Evolutionary conservation across 2,113 vertebrate genomes (phyloP).

Genomic region (Menura novaehollandiae): DNA sequence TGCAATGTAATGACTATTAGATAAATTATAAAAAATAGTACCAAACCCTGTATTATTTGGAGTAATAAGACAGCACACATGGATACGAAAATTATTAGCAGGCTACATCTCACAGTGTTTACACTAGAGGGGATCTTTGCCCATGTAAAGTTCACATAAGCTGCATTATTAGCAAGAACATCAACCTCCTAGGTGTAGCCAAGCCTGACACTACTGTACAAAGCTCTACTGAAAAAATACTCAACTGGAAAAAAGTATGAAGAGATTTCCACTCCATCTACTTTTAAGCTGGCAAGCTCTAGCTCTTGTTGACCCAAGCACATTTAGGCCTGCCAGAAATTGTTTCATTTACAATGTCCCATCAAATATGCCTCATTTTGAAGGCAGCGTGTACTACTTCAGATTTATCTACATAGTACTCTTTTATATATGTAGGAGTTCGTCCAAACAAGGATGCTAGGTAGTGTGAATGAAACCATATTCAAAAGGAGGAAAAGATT

Average conservation of each 20-base stretch:
- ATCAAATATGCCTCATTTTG: neutral
- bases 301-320: neutral
- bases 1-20: neutral
- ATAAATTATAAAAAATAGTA: neutral
- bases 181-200: neutral
- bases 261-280: neutral
- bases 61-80: neutral
- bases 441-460: neutral
- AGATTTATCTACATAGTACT: neutral
- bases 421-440: neutral
- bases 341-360: neutral
- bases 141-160: neutral
- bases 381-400: neutral
- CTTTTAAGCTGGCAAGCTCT: neutral
- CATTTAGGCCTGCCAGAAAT: neutral
- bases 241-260: neutral
- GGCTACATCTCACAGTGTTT: neutral
- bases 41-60: neutral
- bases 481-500: neutral
- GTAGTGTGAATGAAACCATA: neutral
- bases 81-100: neutral
- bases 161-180: neutral
- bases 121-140: neutral
- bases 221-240: neutral
- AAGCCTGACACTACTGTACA: neutral